Evolutionary conservation across 1,140 invertebrate genomes (phyloP).

Genomic region (Drosophila mojavensis): DNA sequence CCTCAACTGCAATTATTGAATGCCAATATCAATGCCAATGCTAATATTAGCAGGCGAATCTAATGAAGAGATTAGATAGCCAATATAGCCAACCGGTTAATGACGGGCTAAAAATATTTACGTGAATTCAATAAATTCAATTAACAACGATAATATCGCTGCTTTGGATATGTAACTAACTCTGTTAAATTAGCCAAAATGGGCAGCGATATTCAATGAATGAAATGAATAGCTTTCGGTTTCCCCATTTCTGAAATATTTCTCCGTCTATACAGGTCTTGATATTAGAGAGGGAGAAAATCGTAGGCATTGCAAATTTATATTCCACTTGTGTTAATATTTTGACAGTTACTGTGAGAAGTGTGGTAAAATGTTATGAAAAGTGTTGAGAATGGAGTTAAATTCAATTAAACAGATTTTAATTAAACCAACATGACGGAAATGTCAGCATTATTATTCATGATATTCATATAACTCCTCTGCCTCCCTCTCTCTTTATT

Average conservation of each 20-base stretch:
- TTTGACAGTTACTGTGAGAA: constrained; percentile 2
- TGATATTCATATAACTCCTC: constrained; percentile 19
- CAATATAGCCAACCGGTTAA: constrained; percentile 1
- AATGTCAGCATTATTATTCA: constrained; percentile 59
- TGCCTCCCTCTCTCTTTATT: background rate
- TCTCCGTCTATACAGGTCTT: background rate
- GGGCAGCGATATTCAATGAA: background rate
- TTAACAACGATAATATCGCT: too few species aligned
- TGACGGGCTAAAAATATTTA: background rate
- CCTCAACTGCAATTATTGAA: constrained; percentile 44
- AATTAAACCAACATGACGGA: constrained; percentile 74
- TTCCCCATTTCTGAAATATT: constrained; percentile 6
- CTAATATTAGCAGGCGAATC: constrained; percentile 8
- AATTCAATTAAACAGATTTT: constrained; percentile 71
- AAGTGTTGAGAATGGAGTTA: constrained; percentile 21
- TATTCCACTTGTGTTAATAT: constrained; percentile 1
- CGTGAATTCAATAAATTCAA: background rate
- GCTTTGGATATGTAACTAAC: background rate
- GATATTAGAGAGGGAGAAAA: too few species aligned
- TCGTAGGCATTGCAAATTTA: background rate
- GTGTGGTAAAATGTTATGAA: background rate
- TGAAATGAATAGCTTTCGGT: background rate
- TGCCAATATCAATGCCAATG: constrained; percentile 42
- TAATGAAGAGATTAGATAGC: constrained; percentile 41
- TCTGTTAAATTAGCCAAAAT: background rate